Evolutionary conservation across 2,888 invertebrate species (phyloP).

Genomic region (Euzophera pinguis): DNA sequence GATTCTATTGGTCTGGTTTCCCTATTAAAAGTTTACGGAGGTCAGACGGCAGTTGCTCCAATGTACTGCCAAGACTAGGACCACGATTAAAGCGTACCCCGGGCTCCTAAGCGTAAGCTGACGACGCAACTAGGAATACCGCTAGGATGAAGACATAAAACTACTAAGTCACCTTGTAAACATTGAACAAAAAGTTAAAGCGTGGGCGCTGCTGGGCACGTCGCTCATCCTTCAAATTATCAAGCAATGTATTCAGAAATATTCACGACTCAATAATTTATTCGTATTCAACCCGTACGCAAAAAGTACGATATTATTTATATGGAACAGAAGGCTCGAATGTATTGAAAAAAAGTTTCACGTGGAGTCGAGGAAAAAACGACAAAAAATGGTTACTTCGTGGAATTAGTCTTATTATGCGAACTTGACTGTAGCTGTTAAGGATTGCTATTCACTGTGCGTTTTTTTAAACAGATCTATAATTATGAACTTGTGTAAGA

Average conservation of each 20-base stretch:
- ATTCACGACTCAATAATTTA: slow-evolving; percentile 8
- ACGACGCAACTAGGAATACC: too few relatives aligned
- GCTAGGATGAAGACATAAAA: too few relatives aligned
- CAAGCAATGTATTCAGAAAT: not conserved
- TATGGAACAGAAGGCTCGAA: not conserved
- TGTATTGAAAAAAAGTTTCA: slow-evolving; percentile 2
- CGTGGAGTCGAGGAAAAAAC: not conserved
- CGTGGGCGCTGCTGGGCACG: not conserved
- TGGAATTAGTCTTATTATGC: slow-evolving; percentile 7
- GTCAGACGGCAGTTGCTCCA: too few relatives aligned
- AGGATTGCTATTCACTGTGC: not conserved
- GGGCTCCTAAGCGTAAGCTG: too few relatives aligned
- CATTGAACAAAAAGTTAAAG: not conserved
- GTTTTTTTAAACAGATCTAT: not conserved
- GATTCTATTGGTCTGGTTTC: too few relatives aligned
- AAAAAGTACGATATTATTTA: slow-evolving; percentile 6
- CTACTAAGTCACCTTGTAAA: too few relatives aligned
- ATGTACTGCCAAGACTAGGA: too few relatives aligned
- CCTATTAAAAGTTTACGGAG: too few relatives aligned
- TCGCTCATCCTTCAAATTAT: not conserved
- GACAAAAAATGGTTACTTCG: slow-evolving; percentile 7
- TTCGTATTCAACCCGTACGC: not conserved
- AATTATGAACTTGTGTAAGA: too few relatives aligned
- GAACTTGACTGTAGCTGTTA: slow-evolving; percentile 1
- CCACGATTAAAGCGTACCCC: too few relatives aligned